Percentiles rank a stretch among this genome's conserved stretches.
Conservation (phyloP, 2,888 invertebrate genomes). For the Oeneis ivallda region DNA sequence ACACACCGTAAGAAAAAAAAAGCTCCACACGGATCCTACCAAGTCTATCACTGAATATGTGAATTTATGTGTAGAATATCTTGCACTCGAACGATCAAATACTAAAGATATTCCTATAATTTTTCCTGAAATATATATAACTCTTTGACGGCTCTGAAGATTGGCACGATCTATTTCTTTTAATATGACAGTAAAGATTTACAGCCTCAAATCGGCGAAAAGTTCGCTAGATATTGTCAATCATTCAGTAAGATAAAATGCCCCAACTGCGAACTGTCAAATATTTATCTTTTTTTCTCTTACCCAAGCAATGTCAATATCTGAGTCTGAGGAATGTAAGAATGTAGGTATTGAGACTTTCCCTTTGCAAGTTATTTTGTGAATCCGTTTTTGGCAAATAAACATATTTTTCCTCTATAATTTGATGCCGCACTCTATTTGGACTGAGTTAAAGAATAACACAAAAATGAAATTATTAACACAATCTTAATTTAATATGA, state of each 20-base stretch:
- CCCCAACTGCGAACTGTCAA: conserved; percentile 62
- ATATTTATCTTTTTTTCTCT: conserved; percentile 55
- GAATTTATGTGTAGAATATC: too few relatives aligned
- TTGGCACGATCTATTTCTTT: conserved; percentile 36
- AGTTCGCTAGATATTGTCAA: conserved; percentile 53
- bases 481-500: too few relatives aligned
- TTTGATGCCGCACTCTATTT: conserved; percentile 26
- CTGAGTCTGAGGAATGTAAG: conserved; percentile 52
- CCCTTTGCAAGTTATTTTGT: conserved; percentile 54
- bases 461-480: background rate
- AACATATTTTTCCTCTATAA: conserved; percentile 45
- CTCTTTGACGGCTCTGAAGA: conserved; percentile 24
- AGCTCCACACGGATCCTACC: too few relatives aligned
- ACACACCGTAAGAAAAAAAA: too few relatives aligned
- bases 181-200: conserved; percentile 38
- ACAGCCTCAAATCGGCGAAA: conserved; percentile 48
- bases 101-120: conserved; percentile 17
- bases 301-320: conserved; percentile 64
- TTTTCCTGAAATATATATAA: conserved; percentile 30
- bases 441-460: conserved; percentile 62
- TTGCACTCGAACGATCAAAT: background rate
- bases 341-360: conserved; percentile 62
- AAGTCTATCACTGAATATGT: too few relatives aligned
- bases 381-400: conserved; percentile 57
- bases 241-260: conserved; percentile 57